Evolutionary conservation across 2,113 vertebrate genomes (phyloP).

Genomic region (Clarias magur): DNA sequence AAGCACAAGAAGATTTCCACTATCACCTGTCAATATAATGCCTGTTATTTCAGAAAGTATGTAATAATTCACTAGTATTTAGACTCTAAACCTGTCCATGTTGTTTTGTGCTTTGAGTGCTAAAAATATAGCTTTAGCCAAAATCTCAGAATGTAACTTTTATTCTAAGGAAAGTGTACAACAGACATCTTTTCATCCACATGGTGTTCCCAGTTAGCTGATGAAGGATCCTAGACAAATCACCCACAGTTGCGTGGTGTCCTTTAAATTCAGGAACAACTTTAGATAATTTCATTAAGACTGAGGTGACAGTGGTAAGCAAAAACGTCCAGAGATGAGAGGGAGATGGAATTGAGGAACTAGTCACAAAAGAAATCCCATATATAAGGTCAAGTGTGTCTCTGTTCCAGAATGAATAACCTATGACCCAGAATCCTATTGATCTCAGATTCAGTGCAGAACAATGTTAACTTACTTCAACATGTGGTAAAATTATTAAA

Average conservation of each 20-base stretch:
- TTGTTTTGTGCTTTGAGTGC: neutral
- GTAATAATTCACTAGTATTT: neutral
- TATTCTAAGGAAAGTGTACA: neutral
- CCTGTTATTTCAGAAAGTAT: neutral
- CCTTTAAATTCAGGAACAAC: neutral
- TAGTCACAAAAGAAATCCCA: neutral
- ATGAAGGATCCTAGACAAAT: neutral
- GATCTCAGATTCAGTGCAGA: neutral
- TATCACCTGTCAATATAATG: neutral
- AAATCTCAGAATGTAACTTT: neutral
- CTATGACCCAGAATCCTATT: neutral
- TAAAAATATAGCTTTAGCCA: neutral
- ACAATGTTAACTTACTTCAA: neutral
- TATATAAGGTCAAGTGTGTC: neutral
- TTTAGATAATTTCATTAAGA: neutral
- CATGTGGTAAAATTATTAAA: neutral
- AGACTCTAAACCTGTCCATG: neutral
- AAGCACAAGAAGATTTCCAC: neutral
- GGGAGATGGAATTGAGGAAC: neutral
- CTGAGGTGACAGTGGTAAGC: neutral
- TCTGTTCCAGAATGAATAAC: neutral
- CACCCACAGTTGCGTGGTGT: neutral
- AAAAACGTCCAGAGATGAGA: neutral
- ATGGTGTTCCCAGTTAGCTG: neutral
- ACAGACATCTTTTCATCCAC: neutral